Evolutionary conservation across 2,113 vertebrate species (phyloP).

Genomic region (Junco hyemalis): DNA sequence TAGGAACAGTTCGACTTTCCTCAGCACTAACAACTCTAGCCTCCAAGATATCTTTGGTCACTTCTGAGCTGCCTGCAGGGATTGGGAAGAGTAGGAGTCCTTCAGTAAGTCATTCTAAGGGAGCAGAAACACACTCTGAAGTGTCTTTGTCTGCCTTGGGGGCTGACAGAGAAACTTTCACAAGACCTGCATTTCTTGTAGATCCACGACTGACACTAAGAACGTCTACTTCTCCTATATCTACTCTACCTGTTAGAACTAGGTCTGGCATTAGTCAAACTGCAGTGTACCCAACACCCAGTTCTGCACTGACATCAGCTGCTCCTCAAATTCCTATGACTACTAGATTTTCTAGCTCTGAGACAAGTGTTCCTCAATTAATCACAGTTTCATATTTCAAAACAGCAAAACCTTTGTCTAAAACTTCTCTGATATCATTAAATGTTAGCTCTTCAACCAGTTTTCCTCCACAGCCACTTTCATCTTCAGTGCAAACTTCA

Average conservation of each 20-base stretch:
- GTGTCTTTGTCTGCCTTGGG: background rate
- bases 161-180: background rate
- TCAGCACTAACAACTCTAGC: background rate
- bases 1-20: background rate
- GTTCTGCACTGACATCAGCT: background rate
- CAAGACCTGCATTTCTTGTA: background rate
- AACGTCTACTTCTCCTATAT: background rate
- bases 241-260: background rate
- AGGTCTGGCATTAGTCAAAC: background rate
- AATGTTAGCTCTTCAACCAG: background rate
- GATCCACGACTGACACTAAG: background rate
- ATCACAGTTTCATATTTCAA: background rate
- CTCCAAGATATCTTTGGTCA: background rate
- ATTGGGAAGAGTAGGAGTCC: background rate
- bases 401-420: background rate
- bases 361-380: background rate
- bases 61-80: constrained; percentile 32
- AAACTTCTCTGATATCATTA: background rate
- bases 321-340: background rate
- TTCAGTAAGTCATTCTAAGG: constrained; percentile 15
- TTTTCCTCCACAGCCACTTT: background rate
- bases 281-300: background rate
- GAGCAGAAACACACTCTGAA: background rate
- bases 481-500: background rate
- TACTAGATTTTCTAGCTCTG: background rate